Base-by-base conservation (phyloP, 1,140 invertebrate genomes). In the Lerema accius region DNA sequence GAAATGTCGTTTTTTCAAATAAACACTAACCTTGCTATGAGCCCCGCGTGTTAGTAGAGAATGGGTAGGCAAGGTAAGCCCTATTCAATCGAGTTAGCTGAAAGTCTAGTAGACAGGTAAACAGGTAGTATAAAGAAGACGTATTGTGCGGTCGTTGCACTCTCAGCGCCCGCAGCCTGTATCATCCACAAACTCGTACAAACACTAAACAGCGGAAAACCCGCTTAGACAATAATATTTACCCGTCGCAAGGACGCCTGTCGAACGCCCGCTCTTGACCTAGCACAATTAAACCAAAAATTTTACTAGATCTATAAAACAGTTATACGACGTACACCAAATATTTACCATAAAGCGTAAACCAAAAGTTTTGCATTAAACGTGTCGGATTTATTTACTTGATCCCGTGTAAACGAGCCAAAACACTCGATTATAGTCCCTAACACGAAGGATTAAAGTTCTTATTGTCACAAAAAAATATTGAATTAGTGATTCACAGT, bases 291-390 rank as follows among this genome's bases (percentile, higher is more conserved):
- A 86, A 89, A 89, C 76, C 80, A 90, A 90, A 89, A 86, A 90
- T 90, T 89, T 86, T 82, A 90, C 83, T 90, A 83, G 79, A 87
- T 84, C 87, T 90, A 89, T 90, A 90, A 89, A 90, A 89, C 83
- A 84, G 80, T 83, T 84, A 86, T 84, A 87, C 84, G 84, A 86
- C 82, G 79, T 87, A 84, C 77, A 88, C 87, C 82, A 90, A 89
- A 90, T 89, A 89, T 90, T 90, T 90, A 89, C 84, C 87, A 89
- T 89, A 87, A 87, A 90, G 82, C 85, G 85, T 88, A 89, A 90
- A 90, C 85, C 86, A 86, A 90, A 90, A 90, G 79, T 87, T 90
- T 90, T 90, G 87, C 87, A 90, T 88, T 89, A 83, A 89, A 86
- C 82, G 86, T 71, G 74, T 78, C 80, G 68, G 79, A 80, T 90